These are phyloP conservation scores for Poecilia picta DNA, from an alignment of 2,797 vertebrate species.

Conservation along the genomic window DNA sequence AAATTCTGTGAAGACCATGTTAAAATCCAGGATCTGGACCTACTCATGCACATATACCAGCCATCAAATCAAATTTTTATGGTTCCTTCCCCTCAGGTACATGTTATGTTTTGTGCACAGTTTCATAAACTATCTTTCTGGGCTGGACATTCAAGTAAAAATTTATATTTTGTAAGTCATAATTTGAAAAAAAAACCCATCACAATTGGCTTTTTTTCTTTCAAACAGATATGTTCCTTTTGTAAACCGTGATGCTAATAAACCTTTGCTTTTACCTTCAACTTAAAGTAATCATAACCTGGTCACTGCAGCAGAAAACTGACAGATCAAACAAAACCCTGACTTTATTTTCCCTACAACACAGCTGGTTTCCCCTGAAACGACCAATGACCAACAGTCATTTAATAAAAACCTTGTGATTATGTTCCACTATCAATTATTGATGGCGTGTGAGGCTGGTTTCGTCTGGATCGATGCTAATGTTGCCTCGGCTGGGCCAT, in stretches of 20 bases:
- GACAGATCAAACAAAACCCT: constrained; percentile 28
- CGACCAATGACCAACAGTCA: constrained; percentile 51
- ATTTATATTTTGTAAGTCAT: not conserved
- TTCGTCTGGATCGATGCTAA: constrained; percentile 76
- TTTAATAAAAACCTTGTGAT: constrained; percentile 67
- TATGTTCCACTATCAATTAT: constrained; percentile 77
- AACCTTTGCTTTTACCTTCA: constrained; percentile 5
- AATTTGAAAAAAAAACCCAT: not conserved
- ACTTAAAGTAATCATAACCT: constrained; percentile 11
- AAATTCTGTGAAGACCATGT: constrained; percentile 20
- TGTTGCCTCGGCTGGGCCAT: constrained; percentile 50
- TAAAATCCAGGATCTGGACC: constrained; percentile 25
- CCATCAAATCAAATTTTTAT: constrained; percentile 31
- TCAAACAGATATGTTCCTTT: not conserved
- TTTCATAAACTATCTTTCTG: constrained; percentile 61
- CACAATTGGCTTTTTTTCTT: not conserved
- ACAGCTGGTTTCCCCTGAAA: constrained; percentile 64
- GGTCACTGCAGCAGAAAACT: constrained; percentile 26
- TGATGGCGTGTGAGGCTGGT: constrained; percentile 57
- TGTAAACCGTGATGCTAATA: not conserved
- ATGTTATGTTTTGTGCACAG: constrained; percentile 55
- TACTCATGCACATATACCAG: constrained; percentile 48
- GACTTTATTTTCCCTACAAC: constrained; percentile 59
- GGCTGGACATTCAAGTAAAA: constrained; percentile 65
- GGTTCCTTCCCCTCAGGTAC: constrained; percentile 33